phyloP scores from a whole-genome alignment of 2,113 vertebrate genomes.

The Gymnorhina tibicen region DNA sequence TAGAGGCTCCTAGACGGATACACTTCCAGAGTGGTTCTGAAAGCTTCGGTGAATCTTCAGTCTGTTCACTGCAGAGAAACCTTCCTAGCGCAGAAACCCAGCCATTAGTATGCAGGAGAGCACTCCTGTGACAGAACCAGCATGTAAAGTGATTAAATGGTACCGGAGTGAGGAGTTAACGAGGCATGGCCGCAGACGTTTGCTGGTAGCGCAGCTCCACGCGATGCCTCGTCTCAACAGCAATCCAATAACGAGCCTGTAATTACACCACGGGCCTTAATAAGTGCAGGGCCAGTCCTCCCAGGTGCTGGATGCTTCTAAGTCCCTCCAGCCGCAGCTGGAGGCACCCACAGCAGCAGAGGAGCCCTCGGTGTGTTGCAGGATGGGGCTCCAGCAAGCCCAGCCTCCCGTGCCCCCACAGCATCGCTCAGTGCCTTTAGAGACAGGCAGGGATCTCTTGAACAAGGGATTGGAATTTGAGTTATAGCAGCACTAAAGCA shows the following conservation, averaged over 20 bases:
- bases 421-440: not conserved
- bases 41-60: not conserved
- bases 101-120: not conserved
- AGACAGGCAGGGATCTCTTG: not conserved
- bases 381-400: not conserved
- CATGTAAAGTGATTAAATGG: not conserved
- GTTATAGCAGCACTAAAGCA: not conserved
- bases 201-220: not conserved
- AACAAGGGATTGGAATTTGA: not conserved
- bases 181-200: not conserved
- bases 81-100: not conserved
- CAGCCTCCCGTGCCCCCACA: rapidly evolving
- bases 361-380: rapidly evolving
- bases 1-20: not conserved
- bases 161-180: not conserved
- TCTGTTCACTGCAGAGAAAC: not conserved
- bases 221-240: rapidly evolving
- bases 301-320: not conserved
- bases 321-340: not conserved
- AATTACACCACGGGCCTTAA: not conserved
- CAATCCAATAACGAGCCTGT: not conserved
- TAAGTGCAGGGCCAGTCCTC: not conserved
- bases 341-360: not conserved
- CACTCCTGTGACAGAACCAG: not conserved
- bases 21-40: not conserved